Evolutionary conservation across 2,888 invertebrate species (phyloP), one percentile per base, ranked within the genome.

Genomic region (Mycogona germanica): DNA sequence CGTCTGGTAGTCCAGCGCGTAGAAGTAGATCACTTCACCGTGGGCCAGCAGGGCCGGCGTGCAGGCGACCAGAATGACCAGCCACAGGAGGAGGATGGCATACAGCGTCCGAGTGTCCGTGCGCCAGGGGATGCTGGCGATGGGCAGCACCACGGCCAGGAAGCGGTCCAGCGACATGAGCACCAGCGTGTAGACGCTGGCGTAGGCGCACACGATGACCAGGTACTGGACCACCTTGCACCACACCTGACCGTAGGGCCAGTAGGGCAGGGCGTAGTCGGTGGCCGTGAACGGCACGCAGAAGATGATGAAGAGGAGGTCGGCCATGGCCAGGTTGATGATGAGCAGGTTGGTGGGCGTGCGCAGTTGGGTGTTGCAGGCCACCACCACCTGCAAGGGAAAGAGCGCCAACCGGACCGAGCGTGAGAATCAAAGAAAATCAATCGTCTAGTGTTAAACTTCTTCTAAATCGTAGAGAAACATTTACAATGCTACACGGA

Each of bases 261-360:
- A 95, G 65, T 80, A 78, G 5, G 84, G 81, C 65, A 88, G 73
- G 0, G 87, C 85, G 68, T 91, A 93, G 65, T 87, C 87, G 17
- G 87, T 82, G 1, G 89, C 92, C 1, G 93, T 93, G 70, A 91
- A 91, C 0, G 93, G 93, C 19, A 93, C 89, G 72, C 93, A 93
- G 71, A 92, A 87, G 51, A 89, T 79, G 40, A 93, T 87, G 70
- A 95, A 93, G 28, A 88, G 78, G 28, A 95, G 74, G 69, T 93
- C 93, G 35, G 93, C 91, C 26, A 89, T 76, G 2, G 92, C 91
- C 58, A 92, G 72, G 68, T 88, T 91, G 57, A 92, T 84, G 62
- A 93, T 92, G 28, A 93, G 77, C 41, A 91, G 78, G 69, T 93
- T 93, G 46, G 93, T 93, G 5, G 91, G 91, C 32, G 87, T 89